These are phyloP conservation scores for Lamproptera curius DNA, from an alignment of 2,888 invertebrate genomes.

Conservation along the genomic window DNA sequence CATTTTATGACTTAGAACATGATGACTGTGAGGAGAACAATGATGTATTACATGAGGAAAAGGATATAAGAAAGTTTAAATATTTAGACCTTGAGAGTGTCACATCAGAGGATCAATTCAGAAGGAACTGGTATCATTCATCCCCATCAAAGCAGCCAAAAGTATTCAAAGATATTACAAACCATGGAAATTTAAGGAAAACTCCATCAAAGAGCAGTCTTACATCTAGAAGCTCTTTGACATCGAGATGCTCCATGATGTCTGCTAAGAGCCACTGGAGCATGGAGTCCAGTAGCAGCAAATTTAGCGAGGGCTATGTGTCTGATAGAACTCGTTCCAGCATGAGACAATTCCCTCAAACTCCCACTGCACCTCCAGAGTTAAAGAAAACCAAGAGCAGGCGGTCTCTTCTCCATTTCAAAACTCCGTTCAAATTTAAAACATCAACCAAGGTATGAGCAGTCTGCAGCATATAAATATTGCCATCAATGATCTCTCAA, in stretches of 20 bases:
- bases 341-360: constrained; percentile 43
- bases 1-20: constrained; percentile 67
- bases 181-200: constrained; percentile 48
- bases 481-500: constrained; percentile 11
- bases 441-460: constrained; percentile 50
- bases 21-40: constrained; percentile 45
- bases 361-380: constrained; percentile 48
- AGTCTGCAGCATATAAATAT: constrained; percentile 9
- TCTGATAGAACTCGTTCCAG: constrained; percentile 44
- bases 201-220: constrained; percentile 65
- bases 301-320: constrained; percentile 43
- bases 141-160: constrained; percentile 68
- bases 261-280: constrained; percentile 54
- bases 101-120: constrained; percentile 54
- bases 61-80: constrained; percentile 65
- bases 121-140: constrained; percentile 52
- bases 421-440: constrained; percentile 72
- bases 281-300: constrained; percentile 40
- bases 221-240: constrained; percentile 51
- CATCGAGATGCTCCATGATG: constrained; percentile 48
- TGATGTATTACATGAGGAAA: constrained; percentile 37
- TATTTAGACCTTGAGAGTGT: constrained; percentile 61
- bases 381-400: constrained; percentile 55
- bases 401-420: constrained; percentile 65
- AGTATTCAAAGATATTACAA: constrained; percentile 55